Conservation (phyloP, 2,888 invertebrate species). For the Phytoseiulus persimilis region DNA sequence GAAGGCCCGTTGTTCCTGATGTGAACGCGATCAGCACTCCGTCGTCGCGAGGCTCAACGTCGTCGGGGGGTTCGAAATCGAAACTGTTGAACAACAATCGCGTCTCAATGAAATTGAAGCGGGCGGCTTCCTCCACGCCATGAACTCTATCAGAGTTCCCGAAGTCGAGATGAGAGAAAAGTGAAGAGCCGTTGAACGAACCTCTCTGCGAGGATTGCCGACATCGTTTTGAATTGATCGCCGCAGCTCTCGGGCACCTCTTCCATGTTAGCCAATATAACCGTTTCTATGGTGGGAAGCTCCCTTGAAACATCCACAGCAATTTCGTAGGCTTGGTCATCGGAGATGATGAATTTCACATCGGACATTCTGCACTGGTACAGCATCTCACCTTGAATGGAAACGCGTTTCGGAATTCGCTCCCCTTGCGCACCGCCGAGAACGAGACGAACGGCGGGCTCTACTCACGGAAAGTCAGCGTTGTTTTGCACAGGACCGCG, state of each 20-base stretch:
- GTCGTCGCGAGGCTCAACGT: constrained; percentile 21
- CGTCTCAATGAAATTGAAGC: too few relatives aligned
- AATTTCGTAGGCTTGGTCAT: neutral
- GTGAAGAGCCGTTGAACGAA: too few relatives aligned
- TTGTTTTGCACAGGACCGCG: constrained; percentile 16
- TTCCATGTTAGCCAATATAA: neutral
- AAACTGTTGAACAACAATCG: neutral
- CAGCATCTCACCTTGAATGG: constrained; percentile 12
- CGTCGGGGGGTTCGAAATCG: neutral
- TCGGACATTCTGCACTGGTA: constrained; percentile 22
- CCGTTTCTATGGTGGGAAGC: neutral
- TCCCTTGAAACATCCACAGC: neutral
- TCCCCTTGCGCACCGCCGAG: too few relatives aligned
- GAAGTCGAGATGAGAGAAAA: too few relatives aligned
- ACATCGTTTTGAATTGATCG: neutral
- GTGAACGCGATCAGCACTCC: constrained; percentile 21
- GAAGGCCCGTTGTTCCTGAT: constrained; percentile 18
- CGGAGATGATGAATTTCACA: constrained; percentile 26
- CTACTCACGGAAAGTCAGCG: neutral
- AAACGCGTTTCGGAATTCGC: neutral
- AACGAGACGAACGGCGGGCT: too few relatives aligned
- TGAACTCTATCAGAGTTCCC: too few relatives aligned
- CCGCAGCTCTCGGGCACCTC: neutral
- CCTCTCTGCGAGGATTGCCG: neutral
- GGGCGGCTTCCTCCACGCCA: too few relatives aligned